Percentiles rank a stretch among this genome's conserved stretches.
phyloP scores from a whole-genome alignment of 2,888 invertebrate species.

The Zeuzera pyrina region DNA sequence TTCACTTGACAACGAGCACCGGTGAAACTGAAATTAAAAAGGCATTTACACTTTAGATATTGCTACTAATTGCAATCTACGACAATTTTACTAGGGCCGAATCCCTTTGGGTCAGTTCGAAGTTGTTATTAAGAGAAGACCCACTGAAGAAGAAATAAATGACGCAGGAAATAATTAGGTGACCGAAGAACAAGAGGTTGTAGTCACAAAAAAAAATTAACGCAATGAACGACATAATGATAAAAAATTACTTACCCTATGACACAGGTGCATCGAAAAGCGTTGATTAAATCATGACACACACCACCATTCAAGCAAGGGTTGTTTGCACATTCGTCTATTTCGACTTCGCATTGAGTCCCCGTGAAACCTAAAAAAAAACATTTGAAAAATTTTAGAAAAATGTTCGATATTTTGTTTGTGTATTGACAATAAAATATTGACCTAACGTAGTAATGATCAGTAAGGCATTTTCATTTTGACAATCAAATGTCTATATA shows the following conservation, averaged over 20 bases:
- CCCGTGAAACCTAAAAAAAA: conserved; percentile 83
- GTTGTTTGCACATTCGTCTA: conserved; percentile 89
- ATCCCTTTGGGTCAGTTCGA: too few species aligned
- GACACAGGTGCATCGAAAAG: conserved; percentile 90
- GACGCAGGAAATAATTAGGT: too few species aligned
- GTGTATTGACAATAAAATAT: not conserved
- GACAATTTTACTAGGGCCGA: too few species aligned
- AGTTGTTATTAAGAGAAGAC: too few species aligned
- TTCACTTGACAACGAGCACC: conserved; percentile 90
- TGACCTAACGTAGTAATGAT: not conserved
- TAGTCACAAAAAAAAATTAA: too few species aligned
- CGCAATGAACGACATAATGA: not conserved
- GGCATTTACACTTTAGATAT: not conserved
- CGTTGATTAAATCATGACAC: conserved; percentile 90
- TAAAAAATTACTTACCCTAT: conserved; percentile 70
- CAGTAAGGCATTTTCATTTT: not conserved
- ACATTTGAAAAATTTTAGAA: conserved; percentile 3
- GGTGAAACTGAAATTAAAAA: conserved; percentile 71
- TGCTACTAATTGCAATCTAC: not conserved
- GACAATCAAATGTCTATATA: not conserved
- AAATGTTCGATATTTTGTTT: not conserved
- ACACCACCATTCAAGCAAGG: conserved; percentile 91
- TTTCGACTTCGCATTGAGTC: conserved; percentile 91
- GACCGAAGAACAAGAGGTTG: too few species aligned
- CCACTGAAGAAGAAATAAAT: too few species aligned